These are phyloP conservation scores for Chirona hameri DNA, from an alignment of 2,888 invertebrate species.

Conservation along the genomic window DNA sequence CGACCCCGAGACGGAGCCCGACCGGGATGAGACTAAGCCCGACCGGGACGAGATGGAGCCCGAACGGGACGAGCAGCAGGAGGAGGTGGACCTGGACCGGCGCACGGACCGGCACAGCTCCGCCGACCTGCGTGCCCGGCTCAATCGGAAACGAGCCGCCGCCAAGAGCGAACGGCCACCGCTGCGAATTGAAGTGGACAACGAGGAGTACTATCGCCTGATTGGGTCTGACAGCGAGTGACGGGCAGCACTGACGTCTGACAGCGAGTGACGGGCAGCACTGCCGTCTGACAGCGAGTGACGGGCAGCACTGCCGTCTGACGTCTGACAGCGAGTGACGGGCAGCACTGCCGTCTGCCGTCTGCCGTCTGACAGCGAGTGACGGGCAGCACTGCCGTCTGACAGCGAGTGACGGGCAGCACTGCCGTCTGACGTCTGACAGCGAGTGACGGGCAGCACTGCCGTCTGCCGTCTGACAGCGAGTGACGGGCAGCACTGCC, in stretches of 20 bases:
- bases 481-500: too few relatives aligned
- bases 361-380: too few relatives aligned
- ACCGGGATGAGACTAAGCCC: not conserved
- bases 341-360: too few relatives aligned
- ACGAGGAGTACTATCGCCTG: constrained; percentile 41
- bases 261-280: too few relatives aligned
- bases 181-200: constrained; percentile 42
- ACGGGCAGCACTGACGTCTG: too few relatives aligned
- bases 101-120: constrained; percentile 22
- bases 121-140: constrained; percentile 32
- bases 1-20: not conserved
- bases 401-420: too few relatives aligned
- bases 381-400: too few relatives aligned
- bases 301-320: not conserved
- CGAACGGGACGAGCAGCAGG: constrained; percentile 26
- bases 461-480: too few relatives aligned
- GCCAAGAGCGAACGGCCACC: constrained; percentile 40
- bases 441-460: too few relatives aligned
- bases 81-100: constrained; percentile 30
- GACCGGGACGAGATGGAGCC: not conserved
- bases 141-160: constrained; percentile 30
- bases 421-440: too few relatives aligned
- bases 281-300: too few relatives aligned
- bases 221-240: constrained; percentile 38
- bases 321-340: too few relatives aligned